Percentiles rank a stretch among this genome's conserved stretches.
These are phyloP conservation scores for Pristionchus fissidentatus DNA, from an alignment of 2,888 invertebrate species.

Conservation along the genomic window DNA sequence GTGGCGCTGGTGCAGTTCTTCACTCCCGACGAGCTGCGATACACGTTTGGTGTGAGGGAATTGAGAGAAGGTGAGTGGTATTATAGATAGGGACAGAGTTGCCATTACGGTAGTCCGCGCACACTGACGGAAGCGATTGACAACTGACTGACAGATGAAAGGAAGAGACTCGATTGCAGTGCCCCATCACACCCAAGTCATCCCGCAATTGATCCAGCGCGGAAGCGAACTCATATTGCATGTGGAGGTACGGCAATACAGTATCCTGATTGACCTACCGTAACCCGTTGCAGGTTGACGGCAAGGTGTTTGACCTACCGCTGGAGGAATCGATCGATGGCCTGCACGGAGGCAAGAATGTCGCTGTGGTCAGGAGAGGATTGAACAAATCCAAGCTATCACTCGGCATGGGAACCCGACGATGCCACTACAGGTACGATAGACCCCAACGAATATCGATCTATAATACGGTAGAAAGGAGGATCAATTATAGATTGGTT, in stretches of 20 bases:
- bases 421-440: conserved; percentile 45
- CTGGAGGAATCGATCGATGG: conserved; percentile 51
- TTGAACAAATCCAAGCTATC: conserved; percentile 27
- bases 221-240: not conserved
- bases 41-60: conserved; percentile 69
- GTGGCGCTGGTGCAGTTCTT: conserved; percentile 71
- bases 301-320: conserved; percentile 56
- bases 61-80: not conserved
- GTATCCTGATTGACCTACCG: not conserved
- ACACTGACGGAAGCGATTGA: not conserved
- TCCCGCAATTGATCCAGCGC: conserved; percentile 52
- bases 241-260: conserved; percentile 7
- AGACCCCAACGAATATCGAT: no score
- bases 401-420: not conserved
- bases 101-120: no score
- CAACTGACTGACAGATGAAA: not conserved
- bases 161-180: conserved; percentile 54
- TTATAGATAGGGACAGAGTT: not conserved
- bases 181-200: conserved; percentile 61
- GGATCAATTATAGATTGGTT: not conserved
- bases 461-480: no score
- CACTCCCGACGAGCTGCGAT: conserved; percentile 72
- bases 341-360: conserved; percentile 30
- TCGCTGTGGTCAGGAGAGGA: not conserved
- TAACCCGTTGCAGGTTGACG: conserved; percentile 41